phyloP scores from a whole-genome alignment of 2,797 vertebrate species.

The Leptatherina wallacei region DNA sequence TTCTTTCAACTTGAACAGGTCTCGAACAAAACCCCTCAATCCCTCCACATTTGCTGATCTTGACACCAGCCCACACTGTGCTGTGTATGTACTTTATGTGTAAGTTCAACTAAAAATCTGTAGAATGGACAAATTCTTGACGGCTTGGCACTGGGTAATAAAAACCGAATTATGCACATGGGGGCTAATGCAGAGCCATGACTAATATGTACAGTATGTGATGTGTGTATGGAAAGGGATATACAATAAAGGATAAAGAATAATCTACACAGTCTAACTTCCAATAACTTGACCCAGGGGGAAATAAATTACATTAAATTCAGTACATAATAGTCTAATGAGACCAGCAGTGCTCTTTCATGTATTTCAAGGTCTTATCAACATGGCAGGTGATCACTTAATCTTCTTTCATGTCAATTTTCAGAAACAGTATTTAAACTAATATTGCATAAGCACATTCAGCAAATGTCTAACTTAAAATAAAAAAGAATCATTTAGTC shows the following conservation, averaged over 20 bases:
- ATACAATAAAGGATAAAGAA: not conserved
- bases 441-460: not conserved
- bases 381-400: constrained; percentile 48
- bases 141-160: constrained; percentile 44
- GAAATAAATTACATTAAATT: constrained; percentile 46
- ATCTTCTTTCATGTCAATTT: constrained; percentile 43
- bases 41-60: no score
- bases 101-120: constrained; percentile 35
- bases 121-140: constrained; percentile 49
- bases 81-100: constrained; percentile 1
- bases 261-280: constrained; percentile 37
- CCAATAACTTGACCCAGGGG: constrained; percentile 33
- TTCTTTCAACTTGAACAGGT: no score
- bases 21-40: not conserved
- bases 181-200: constrained; percentile 20
- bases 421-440: not conserved
- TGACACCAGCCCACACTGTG: not conserved
- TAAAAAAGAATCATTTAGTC: not conserved
- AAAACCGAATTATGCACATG: constrained; percentile 61
- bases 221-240: constrained; percentile 33
- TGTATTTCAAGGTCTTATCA: constrained; percentile 35
- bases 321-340: constrained; percentile 23
- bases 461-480: not conserved
- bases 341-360: constrained; percentile 34
- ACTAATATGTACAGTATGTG: constrained; percentile 35